phyloP scores from a whole-genome alignment of 2,888 invertebrate genomes.

The Drosophila merina region DNA sequence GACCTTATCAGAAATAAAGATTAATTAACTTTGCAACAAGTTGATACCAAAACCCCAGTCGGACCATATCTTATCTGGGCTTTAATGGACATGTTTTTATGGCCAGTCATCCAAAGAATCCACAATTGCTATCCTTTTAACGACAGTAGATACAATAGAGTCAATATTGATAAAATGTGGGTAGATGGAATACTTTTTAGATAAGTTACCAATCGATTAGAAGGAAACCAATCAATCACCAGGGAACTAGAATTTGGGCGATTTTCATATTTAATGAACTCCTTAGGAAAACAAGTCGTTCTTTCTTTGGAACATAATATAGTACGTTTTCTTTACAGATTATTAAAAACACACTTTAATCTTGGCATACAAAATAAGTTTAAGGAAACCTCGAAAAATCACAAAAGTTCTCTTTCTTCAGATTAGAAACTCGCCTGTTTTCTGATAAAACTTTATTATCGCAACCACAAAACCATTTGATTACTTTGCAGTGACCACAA shows the following conservation, averaged over 20 bases:
- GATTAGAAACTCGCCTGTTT: neutral
- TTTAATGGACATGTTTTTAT: conserved; percentile 5
- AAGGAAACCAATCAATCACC: neutral
- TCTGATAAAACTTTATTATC: neutral
- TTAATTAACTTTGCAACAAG: conserved; percentile 23
- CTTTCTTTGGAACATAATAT: neutral
- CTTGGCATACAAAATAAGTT: neutral
- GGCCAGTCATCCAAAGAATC: neutral
- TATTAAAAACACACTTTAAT: neutral
- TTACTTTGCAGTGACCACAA: neutral
- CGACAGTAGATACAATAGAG: neutral
- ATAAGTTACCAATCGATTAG: neutral
- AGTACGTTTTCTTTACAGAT: neutral
- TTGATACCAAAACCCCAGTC: conserved; percentile 15
- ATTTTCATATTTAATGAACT: neutral
- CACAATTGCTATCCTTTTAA: neutral
- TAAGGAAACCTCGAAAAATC: neutral
- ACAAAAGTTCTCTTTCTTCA: neutral
- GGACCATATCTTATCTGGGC: neutral
- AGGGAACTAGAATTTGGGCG: neutral
- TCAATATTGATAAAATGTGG: conserved; percentile 1
- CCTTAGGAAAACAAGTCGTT: neutral
- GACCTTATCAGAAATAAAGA: conserved; percentile 31
- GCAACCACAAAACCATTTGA: neutral
- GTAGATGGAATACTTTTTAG: neutral